Evolutionary conservation across 2,888 invertebrate genomes (phyloP).

Genomic region (Cryptocheilus praepositus): DNA sequence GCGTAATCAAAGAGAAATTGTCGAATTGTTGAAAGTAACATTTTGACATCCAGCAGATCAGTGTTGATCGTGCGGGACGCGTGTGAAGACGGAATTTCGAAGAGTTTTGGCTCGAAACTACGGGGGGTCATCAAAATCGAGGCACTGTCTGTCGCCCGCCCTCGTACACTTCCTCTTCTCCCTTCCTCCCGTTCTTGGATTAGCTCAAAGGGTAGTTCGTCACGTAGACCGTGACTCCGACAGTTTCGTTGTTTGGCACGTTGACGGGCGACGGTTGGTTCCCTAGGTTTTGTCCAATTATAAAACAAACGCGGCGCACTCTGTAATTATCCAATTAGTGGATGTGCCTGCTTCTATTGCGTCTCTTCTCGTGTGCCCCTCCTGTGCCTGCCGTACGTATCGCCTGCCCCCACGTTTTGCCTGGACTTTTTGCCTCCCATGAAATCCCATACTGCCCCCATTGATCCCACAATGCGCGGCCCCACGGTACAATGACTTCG

Average conservation of each 20-base stretch:
- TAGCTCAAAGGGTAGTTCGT: slow-evolving; percentile 73
- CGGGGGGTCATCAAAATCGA: too few species aligned
- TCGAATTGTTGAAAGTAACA: too few species aligned
- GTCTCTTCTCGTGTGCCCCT: background rate
- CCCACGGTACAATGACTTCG: too few species aligned
- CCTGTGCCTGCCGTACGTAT: slow-evolving; percentile 32
- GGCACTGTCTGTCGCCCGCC: too few species aligned
- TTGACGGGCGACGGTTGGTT: slow-evolving; percentile 60
- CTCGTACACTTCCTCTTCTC: too few species aligned
- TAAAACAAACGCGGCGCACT: slow-evolving; percentile 73
- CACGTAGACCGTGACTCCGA: slow-evolving; percentile 74
- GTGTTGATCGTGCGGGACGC: background rate
- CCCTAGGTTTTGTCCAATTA: slow-evolving; percentile 71
- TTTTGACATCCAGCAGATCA: too few species aligned
- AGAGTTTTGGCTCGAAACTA: slow-evolving; percentile 5
- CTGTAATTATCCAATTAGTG: slow-evolving; percentile 75
- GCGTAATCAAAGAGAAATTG: too few species aligned
- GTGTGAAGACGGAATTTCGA: background rate
- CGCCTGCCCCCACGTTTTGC: slow-evolving; percentile 15
- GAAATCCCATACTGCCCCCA: slow-evolving; percentile 7
- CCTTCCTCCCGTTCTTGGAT: slow-evolving; percentile 50
- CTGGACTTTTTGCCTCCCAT: background rate
- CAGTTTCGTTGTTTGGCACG: slow-evolving; percentile 73
- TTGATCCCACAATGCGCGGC: background rate
- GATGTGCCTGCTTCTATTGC: slow-evolving; percentile 56